Evolutionary conservation across 2,888 invertebrate genomes (phyloP), one percentile per base, ranked within the genome.

Genomic region (Spodoptera picta): DNA sequence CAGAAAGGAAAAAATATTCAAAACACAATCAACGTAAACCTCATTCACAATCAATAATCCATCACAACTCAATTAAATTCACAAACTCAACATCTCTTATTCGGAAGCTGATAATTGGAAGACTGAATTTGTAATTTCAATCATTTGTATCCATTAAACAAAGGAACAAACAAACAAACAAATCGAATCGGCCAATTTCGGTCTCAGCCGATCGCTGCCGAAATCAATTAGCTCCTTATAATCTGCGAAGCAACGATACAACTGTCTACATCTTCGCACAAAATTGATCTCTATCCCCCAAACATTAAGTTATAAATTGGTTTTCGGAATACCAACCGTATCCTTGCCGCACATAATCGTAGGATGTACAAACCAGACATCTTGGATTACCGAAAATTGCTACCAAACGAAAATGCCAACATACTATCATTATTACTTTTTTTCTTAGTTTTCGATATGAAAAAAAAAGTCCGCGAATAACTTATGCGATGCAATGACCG

Each of bases 371-470:
- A 72, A 69, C 73, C 82, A 84, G 85, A 87, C 85, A 77, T 85
- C 80, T 86, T 73, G 89, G 90, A 92, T 92, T 90, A 92, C 89
- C 87, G 84, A 83, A 92, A 92, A 92, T 90, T 91, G 88, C 90
- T 86, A 85, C 90, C 87, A 87, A 87, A 87, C 83, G 81, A 81
- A 87, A 87, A 89, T 90, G 87, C 88, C 86, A 83, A 85, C 86
- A 78, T 61, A 78, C 81, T 73, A 80, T 82, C 82, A 88, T 88
- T 88, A 85, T 80, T 62, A 63, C 64, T 80, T 89, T 88, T 88
- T 89, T 91, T 84, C 87, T 92, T 91, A 91, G 92, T 89, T 92
- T 92, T 89, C 91, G 88, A 92, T 92, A 90, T 85, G 85, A 86
- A 88, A 91, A 90, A 91, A 87, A 84, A 87, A 85, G 76, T 72